Evolutionary conservation across 2,113 vertebrate species (phyloP), one percentile per base, ranked within the genome.

Genomic region (Rhabdomys dilectus): DNA sequence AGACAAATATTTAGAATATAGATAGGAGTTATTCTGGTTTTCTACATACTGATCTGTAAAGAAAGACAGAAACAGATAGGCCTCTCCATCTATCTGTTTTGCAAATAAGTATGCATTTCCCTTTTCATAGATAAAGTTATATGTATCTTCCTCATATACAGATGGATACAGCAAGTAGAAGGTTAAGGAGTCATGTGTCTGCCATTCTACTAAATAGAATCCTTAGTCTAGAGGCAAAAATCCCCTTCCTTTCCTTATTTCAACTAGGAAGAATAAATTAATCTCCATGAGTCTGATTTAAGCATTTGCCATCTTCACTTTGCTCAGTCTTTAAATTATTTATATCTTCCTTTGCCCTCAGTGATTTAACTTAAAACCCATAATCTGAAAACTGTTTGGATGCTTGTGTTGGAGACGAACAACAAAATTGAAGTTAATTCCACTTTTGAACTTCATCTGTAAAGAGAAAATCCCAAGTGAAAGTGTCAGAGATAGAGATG

Each of bases 321-420:
- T 70, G 10, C 2, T 7, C 4, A 21, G 62, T 64, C 21, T 76
- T 88, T 94, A 81, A 95, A 92, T 62, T 85, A 31, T 53, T 84
- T 89, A 66, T 64, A 19, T 72, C 11, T 88, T 58, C 36, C 19
- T 7, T 77, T 72, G 11, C 10, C 15, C 3, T 3, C 10, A 45
- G 9, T 86, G 66, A 94, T 93, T 96, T 89, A 1, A 42, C 58
- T 81, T 89, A 77, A 95, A 42, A 92, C 0, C 6, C 21, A 73
- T 64, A 82, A 42, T 82, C 91, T 70, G 36, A 58, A 95, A 95
- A 60, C 15, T 19, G 1, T 51, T 11, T 56, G 8, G 3, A 31
- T 36, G 3, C 10, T 66, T 91, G 42, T n/a, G 10, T 88, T 81
- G 36, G 36, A 60, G 45, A n/a, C 31, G 21, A 76, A 31, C 9